These are phyloP conservation scores for Trachymyrmex cornetzi DNA, from an alignment of 1,140 invertebrate genomes.

Conservation along the genomic window DNA sequence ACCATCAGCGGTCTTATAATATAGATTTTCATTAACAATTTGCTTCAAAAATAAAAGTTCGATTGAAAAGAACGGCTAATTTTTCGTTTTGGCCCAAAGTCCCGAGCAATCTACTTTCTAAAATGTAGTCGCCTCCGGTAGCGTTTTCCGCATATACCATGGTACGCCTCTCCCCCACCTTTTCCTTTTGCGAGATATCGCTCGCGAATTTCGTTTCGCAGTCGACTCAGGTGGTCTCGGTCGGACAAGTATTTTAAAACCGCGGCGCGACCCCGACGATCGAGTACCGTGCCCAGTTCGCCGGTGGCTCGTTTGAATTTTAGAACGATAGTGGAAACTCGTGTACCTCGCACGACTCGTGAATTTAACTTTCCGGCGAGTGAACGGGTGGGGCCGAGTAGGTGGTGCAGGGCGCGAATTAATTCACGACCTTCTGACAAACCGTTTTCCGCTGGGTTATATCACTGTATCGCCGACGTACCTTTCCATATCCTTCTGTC, in stretches of 20 bases:
- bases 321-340: conserved; percentile 79
- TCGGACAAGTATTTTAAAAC: conserved; percentile 72
- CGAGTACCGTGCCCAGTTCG: conserved; percentile 65
- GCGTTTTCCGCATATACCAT: conserved; percentile 14
- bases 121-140: conserved; percentile 43
- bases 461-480: not conserved
- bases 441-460: conserved; percentile 65
- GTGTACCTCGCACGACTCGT: conserved; percentile 75
- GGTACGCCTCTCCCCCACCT: conserved; percentile 5
- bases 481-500: not conserved
- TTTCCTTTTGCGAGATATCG: conserved; percentile 49
- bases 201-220: conserved; percentile 57
- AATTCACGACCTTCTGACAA: conserved; percentile 77
- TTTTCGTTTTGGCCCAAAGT: conserved; percentile 11
- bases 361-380: conserved; percentile 76
- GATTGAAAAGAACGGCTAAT: conserved; percentile 35
- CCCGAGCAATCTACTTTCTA: conserved; percentile 50
- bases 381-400: conserved; percentile 22
- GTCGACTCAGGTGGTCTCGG: conserved; percentile 52
- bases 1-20: not conserved
- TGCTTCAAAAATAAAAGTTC: not conserved
- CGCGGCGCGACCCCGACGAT: conserved; percentile 67
- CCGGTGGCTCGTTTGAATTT: conserved; percentile 77
- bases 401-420: conserved; percentile 68
- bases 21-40: conserved; percentile 3